Evolutionary conservation across 2,797 vertebrate genomes (phyloP).

Genomic region (Enteromius fasciolatus): DNA sequence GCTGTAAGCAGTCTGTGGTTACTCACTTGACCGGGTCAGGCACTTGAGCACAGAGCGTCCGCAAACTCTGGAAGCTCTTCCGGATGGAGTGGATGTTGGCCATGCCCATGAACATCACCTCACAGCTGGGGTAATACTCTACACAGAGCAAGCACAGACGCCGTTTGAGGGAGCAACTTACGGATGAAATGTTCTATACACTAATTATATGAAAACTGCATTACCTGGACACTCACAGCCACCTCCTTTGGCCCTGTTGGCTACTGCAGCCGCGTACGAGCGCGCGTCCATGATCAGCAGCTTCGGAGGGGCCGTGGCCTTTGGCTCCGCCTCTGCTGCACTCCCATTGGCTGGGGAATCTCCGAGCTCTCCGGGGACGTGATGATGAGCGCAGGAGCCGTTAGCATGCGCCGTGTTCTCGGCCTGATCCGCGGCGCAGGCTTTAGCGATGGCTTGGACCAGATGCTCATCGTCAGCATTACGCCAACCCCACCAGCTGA

Average conservation of each 20-base stretch:
- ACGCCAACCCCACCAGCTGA: conserved; percentile 99
- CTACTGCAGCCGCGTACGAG: conserved; percentile 95
- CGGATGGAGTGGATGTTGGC: conserved; percentile 99
- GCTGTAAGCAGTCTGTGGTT: not conserved
- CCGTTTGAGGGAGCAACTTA: not conserved
- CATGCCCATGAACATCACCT: conserved; percentile 99
- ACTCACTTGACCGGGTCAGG: conserved; percentile 96
- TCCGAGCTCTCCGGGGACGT: conserved; percentile 78
- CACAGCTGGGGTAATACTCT: conserved; percentile 99
- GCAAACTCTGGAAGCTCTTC: conserved; percentile 96
- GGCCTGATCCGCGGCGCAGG: conserved; percentile 86
- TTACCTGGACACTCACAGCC: conserved; percentile 98
- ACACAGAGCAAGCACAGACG: conserved; percentile 48
- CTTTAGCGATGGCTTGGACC: conserved; percentile 93
- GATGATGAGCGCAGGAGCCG: conserved; percentile 75
- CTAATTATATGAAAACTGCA: conserved; percentile 46
- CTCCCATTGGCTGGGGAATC: conserved; percentile 85
- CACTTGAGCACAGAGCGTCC: conserved; percentile 95
- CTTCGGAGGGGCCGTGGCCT: conserved; percentile 88
- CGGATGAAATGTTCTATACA: not conserved
- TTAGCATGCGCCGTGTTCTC: conserved; percentile 76
- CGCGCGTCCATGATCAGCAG: conserved; percentile 93
- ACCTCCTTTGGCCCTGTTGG: conserved; percentile 96
- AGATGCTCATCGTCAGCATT: conserved; percentile 95
- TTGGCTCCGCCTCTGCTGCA: conserved; percentile 85